A percentile compares a stretch with the other conserved stretches of the same genome.
Conservation (phyloP, 2,113 vertebrate genomes). For the Perccottus glenii region DNA sequence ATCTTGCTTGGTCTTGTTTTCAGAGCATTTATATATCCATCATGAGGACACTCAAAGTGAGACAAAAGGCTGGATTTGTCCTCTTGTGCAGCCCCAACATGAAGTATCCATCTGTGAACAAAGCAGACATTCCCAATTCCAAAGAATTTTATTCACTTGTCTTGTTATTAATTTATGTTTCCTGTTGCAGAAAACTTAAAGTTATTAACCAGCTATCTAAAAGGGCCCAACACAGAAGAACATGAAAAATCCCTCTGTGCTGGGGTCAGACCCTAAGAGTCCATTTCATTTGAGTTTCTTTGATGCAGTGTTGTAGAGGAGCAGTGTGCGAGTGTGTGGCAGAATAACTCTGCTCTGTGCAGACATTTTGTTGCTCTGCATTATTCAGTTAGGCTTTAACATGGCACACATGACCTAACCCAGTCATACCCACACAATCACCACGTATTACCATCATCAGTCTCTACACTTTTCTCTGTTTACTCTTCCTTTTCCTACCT, state of each 20-base stretch:
- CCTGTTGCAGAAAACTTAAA: not conserved
- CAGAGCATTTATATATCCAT: not conserved
- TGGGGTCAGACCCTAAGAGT: conserved; percentile 40
- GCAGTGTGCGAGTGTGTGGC: conserved; percentile 23
- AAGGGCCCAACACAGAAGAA: not conserved
- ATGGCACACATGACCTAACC: conserved; percentile 44
- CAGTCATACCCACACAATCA: conserved; percentile 41
- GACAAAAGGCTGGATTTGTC: conserved; percentile 11
- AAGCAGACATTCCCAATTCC: conserved; percentile 3
- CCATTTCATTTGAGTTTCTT: conserved; percentile 42
- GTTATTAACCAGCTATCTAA: not conserved
- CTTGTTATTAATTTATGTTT: conserved; percentile 25
- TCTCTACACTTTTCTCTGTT: not conserved
- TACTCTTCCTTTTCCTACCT: not conserved
- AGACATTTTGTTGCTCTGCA: conserved; percentile 54
- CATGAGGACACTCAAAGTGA: conserved; percentile 24
- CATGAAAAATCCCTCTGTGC: not conserved
- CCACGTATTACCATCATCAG: conserved; percentile 28
- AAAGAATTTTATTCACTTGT: conserved; percentile 8
- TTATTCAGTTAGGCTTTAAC: conserved; percentile 64
- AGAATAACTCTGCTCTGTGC: conserved; percentile 25
- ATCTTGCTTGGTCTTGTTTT: too few relatives aligned
- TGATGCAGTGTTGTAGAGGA: conserved; percentile 18
- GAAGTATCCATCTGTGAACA: conserved; percentile 40
- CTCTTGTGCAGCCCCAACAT: conserved; percentile 20